Conservation (phyloP, 23 tunicate genomes). For the Styela plicata region DNA sequence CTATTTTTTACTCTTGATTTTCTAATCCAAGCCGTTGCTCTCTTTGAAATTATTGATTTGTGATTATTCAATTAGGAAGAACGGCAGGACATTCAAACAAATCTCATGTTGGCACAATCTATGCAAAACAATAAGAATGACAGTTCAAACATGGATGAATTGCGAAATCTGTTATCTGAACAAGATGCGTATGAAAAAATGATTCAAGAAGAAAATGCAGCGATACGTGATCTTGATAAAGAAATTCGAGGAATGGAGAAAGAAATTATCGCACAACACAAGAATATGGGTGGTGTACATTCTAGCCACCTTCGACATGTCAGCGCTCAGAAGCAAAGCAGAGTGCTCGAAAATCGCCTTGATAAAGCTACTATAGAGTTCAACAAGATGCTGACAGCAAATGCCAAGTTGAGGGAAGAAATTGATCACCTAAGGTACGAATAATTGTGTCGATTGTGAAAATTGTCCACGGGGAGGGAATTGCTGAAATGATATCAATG, state of each 20-base stretch:
- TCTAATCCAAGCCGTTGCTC: no score
- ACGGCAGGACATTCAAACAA: constrained; percentile 74
- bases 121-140: constrained; percentile 71
- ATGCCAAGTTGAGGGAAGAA: constrained; percentile 77
- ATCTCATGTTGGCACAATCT: constrained; percentile 74
- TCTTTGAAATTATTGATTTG: no score
- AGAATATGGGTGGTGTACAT: constrained; percentile 83
- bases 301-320: constrained; percentile 85
- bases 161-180: constrained; percentile 58
- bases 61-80: constrained; percentile 86
- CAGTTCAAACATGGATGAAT: constrained; percentile 56
- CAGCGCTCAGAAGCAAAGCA: constrained; percentile 73
- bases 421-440: constrained; percentile 64
- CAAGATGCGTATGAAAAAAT: constrained; percentile 69
- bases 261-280: constrained; percentile 61
- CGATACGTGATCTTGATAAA: constrained; percentile 47
- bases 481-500: no score
- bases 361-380: constrained; percentile 92
- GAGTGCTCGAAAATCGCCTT: constrained; percentile 82
- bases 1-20: not conserved
- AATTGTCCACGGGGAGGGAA: no score
- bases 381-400: constrained; percentile 76
- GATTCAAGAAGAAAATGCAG: constrained; percentile 55
- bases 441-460: not conserved
- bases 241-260: constrained; percentile 65